Percentiles rank a stretch among this genome's conserved stretches.
Evolutionary conservation across 2,888 invertebrate species (phyloP).

Genomic region (Coecobrya sp.): DNA sequence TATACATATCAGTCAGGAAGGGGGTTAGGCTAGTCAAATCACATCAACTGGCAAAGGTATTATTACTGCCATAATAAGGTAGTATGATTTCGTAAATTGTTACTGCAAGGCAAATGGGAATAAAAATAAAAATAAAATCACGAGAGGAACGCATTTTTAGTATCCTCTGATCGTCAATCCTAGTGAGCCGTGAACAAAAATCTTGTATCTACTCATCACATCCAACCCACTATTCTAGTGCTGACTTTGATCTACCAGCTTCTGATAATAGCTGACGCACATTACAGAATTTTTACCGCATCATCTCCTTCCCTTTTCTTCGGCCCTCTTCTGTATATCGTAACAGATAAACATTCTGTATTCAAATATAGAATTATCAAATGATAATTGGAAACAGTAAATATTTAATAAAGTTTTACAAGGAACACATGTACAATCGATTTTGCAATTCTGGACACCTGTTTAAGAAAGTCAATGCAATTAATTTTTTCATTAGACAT

Average conservation of each 20-base stretch:
- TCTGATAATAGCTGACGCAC: not conserved
- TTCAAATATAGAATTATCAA: too few species aligned
- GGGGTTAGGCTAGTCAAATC: constrained; percentile 31
- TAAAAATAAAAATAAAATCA: not conserved
- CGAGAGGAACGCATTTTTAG: not conserved
- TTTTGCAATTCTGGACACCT: too few species aligned
- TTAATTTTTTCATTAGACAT: too few species aligned
- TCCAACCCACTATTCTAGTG: not conserved
- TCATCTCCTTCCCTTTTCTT: too few species aligned
- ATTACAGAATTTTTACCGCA: too few species aligned
- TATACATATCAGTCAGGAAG: not conserved
- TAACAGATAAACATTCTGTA: too few species aligned
- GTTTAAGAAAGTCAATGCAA: too few species aligned
- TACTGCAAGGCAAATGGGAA: constrained; percentile 28
- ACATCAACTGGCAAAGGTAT: constrained; percentile 30
- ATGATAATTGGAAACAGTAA: too few species aligned
- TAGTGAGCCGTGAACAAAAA: not conserved
- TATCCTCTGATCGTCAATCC: not conserved
- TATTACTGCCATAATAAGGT: constrained; percentile 45
- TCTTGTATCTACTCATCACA: constrained; percentile 6
- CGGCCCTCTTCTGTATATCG: too few species aligned
- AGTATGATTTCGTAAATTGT: not conserved
- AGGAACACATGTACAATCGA: too few species aligned
- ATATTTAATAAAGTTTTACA: too few species aligned
- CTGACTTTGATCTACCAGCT: not conserved